A percentile compares a stretch with the other conserved stretches of the same genome.
Evolutionary conservation across 2,888 invertebrate genomes (phyloP).

Genomic region (Callyntrura sp.): DNA sequence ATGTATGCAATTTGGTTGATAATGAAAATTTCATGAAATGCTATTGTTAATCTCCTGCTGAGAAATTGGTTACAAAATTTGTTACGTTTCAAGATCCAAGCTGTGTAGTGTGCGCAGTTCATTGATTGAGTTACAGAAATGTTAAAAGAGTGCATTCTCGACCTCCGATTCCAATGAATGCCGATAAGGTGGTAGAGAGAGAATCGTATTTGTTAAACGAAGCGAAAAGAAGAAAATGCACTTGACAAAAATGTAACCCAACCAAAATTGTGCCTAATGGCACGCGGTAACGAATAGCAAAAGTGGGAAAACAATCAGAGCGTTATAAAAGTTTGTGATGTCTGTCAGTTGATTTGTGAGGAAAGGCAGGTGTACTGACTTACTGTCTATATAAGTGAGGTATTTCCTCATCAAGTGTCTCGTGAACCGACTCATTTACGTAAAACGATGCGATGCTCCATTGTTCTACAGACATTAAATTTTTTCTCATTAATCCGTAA

Average conservation of each 20-base stretch:
- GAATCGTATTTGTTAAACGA: neutral
- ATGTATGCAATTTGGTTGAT: constrained; percentile 4
- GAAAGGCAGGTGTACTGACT: too few species aligned
- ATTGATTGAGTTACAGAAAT: neutral
- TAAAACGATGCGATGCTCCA: neutral
- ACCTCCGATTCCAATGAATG: too few species aligned
- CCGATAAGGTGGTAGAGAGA: too few species aligned
- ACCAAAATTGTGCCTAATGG: neutral
- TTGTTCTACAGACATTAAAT: neutral
- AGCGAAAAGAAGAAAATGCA: neutral
- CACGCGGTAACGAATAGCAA: neutral
- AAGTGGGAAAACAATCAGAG: neutral
- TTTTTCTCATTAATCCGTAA: neutral
- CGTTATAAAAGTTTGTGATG: neutral
- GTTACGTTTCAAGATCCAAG: neutral
- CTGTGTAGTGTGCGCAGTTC: too few species aligned
- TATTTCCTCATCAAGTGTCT: constrained; percentile 1
- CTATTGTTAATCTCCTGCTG: constrained; percentile 53
- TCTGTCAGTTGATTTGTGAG: neutral
- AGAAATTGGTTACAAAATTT: constrained; percentile 25
- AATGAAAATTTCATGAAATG: constrained; percentile 59
- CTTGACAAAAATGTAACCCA: too few species aligned
- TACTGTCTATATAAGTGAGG: too few species aligned
- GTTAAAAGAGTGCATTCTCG: too few species aligned
- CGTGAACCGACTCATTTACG: neutral